phyloP scores from a whole-genome alignment of 2,113 vertebrate species.

The Megaptera novaeangliae region DNA sequence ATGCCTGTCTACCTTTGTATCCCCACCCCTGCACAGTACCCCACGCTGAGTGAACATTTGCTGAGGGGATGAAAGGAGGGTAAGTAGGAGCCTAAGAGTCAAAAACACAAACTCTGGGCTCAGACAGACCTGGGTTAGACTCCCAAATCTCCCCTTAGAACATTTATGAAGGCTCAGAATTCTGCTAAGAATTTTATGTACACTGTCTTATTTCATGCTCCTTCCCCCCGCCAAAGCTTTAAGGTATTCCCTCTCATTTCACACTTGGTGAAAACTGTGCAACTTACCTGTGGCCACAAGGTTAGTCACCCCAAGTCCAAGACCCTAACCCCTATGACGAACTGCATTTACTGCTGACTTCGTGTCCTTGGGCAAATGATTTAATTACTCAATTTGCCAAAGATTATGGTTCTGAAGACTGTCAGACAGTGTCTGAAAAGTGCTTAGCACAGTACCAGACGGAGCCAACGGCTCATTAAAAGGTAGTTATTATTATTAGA shows the following conservation, averaged over 20 bases:
- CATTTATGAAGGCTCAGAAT: neutral
- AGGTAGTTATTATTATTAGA: constrained; percentile 24
- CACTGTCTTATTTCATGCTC: neutral
- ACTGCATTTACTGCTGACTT: neutral
- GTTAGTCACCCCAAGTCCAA: neutral
- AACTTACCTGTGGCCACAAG: neutral
- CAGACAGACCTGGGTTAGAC: neutral
- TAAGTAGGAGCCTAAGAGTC: neutral
- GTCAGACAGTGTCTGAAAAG: neutral
- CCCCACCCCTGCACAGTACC: neutral
- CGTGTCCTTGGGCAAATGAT: neutral
- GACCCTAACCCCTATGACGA: neutral
- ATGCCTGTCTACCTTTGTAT: neutral
- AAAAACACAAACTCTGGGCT: neutral
- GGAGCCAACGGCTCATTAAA: neutral
- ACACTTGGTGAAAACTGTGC: constrained; percentile 1
- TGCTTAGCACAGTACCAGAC: constrained; percentile 11
- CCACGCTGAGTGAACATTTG: neutral
- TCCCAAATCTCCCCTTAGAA: neutral
- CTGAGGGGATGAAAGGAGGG: neutral
- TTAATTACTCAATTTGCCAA: neutral
- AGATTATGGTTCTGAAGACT: neutral
- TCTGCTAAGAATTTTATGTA: neutral
- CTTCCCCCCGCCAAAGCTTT: neutral
- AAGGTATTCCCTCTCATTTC: neutral